Conservation (phyloP, 2,888 invertebrate genomes). For the Lasioglossum zephyrum region DNA sequence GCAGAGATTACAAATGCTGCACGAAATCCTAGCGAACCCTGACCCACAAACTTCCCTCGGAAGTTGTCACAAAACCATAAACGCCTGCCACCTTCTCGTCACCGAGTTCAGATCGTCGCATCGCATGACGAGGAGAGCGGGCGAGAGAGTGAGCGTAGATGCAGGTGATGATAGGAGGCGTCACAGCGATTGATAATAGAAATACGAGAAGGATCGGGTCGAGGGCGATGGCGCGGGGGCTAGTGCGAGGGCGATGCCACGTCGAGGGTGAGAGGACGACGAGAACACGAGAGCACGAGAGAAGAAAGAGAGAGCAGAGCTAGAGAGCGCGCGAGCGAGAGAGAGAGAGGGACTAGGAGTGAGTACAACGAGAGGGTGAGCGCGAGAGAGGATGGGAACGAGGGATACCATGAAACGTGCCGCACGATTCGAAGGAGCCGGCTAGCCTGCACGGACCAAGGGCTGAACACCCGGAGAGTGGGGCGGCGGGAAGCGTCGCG, state of each 20-base stretch:
- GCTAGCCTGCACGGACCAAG: constrained; percentile 49
- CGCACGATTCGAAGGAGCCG: constrained; percentile 52
- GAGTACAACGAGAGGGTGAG: constrained; percentile 37
- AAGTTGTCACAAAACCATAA: not conserved
- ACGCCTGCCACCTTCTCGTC: not conserved
- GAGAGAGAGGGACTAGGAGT: constrained; percentile 41
- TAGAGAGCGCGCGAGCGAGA: not conserved
- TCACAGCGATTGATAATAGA: constrained; percentile 48
- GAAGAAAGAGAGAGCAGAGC: not conserved
- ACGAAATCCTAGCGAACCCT: not conserved
- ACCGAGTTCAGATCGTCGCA: not conserved
- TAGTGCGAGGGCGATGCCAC: constrained; percentile 9
- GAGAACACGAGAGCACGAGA: not conserved
- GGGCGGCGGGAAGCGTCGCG: constrained; percentile 78
- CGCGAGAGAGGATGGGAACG: constrained; percentile 31
- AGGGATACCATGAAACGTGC: constrained; percentile 46
- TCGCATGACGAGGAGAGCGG: not conserved
- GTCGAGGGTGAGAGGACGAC: constrained; percentile 46
- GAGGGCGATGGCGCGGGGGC: constrained; percentile 52
- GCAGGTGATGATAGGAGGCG: constrained; percentile 47
- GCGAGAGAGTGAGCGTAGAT: not conserved
- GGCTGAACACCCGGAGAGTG: constrained; percentile 53
- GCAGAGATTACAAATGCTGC: not conserved
- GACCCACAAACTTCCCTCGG: not conserved
- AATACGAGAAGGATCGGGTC: constrained; percentile 60